Percentiles rank a stretch among this genome's conserved stretches.
Evolutionary conservation across 2,888 invertebrate species (phyloP).

Genomic region (Troilus luridus): DNA sequence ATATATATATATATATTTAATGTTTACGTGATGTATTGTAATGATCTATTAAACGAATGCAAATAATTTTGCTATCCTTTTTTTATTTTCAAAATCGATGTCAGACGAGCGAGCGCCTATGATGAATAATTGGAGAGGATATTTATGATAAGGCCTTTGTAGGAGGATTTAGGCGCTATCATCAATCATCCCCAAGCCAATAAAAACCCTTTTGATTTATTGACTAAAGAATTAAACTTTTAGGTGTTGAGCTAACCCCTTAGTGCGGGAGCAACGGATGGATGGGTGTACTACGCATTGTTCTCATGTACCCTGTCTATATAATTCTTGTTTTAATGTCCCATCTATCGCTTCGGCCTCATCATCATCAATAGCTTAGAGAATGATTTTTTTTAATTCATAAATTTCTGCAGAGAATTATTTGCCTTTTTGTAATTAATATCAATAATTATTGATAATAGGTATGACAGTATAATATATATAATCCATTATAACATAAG

Average conservation of each 20-base stretch:
- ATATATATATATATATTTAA: too few species aligned
- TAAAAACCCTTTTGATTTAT: background rate
- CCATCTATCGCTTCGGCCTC: too few species aligned
- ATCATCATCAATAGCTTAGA: too few species aligned
- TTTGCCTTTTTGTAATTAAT: too few species aligned
- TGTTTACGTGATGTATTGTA: too few species aligned
- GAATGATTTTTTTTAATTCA: background rate
- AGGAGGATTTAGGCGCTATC: background rate
- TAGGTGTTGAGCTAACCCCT: background rate
- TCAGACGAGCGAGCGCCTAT: background rate
- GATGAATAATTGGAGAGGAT: background rate
- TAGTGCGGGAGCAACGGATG: background rate
- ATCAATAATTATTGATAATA: too few species aligned
- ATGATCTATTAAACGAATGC: too few species aligned
- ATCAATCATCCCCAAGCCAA: background rate
- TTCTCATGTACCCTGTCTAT: background rate
- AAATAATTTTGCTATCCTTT: background rate
- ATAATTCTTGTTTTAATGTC: background rate
- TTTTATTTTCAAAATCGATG: background rate
- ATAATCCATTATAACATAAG: too few species aligned
- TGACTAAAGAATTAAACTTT: background rate
- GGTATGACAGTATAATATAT: too few species aligned
- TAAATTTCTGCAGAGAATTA: too few species aligned
- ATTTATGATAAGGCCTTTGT: slow-evolving; percentile 8
- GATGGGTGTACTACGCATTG: background rate